Percentiles rank a stretch among this genome's conserved stretches.
Conservation (phyloP, 1,140 invertebrate species). For the Spodoptera frugiperda region DNA sequence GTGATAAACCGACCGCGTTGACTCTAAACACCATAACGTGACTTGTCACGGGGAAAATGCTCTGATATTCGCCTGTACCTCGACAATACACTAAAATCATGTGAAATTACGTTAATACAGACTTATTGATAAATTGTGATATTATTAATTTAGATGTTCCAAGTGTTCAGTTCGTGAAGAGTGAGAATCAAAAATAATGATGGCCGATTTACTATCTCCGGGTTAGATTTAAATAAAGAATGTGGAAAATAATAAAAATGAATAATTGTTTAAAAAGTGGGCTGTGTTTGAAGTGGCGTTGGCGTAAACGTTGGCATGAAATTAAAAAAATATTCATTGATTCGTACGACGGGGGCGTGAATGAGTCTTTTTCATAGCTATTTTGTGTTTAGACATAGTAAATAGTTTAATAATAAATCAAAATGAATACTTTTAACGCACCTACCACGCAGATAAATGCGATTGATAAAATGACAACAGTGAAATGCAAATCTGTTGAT, state of each 20-base stretch:
- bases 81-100: constrained; percentile 51
- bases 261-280: constrained; percentile 59
- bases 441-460: constrained; percentile 81
- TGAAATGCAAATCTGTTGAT: constrained; percentile 90
- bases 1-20: constrained; percentile 42
- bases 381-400: constrained; percentile 51
- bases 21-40: constrained; percentile 61
- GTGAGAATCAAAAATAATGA: constrained; percentile 55
- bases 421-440: constrained; percentile 83
- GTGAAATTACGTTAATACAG: constrained; percentile 51
- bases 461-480: constrained; percentile 84
- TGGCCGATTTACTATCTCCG: constrained; percentile 72
- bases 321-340: constrained; percentile 52
- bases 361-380: constrained; percentile 52
- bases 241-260: constrained; percentile 64
- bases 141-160: constrained; percentile 48
- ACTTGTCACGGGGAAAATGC: constrained; percentile 63
- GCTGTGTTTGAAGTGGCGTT: constrained; percentile 79
- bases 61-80: constrained; percentile 28
- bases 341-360: constrained; percentile 47
- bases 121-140: constrained; percentile 51
- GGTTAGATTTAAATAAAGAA: constrained; percentile 60
- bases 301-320: constrained; percentile 76
- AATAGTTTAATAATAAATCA: constrained; percentile 52
- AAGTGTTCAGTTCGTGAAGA: constrained; percentile 37